phyloP scores from a whole-genome alignment of 2,113 vertebrate genomes.

The Cyprinodon brontotheroides region DNA sequence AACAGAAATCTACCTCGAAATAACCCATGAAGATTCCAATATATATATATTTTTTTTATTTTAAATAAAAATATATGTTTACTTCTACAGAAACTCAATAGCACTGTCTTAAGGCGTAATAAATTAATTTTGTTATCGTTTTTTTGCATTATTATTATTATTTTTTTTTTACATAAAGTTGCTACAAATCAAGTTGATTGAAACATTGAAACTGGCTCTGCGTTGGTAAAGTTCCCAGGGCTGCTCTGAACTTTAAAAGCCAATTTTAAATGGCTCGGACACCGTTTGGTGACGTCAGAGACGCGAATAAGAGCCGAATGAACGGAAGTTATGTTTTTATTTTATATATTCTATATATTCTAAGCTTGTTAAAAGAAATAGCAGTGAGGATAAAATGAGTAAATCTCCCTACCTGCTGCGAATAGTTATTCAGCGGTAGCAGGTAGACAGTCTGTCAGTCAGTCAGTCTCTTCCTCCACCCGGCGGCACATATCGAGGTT shows the following conservation, averaged over 20 bases:
- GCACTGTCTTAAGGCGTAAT: too few species aligned
- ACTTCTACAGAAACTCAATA: conserved; percentile 11
- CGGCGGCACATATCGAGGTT: neutral
- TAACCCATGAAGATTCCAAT: neutral
- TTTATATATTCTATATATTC: neutral
- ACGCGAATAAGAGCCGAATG: neutral
- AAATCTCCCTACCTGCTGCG: conserved; percentile 45
- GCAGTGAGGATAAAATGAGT: accelerated
- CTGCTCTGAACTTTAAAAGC: neutral
- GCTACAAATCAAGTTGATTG: neutral
- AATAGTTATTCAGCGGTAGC: conserved; percentile 11
- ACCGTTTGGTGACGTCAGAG: neutral
- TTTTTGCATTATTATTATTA: too few species aligned
- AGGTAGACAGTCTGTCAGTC: neutral
- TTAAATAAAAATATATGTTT: neutral
- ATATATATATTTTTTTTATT: neutral
- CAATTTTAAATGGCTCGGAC: neutral
- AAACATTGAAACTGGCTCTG: too few species aligned
- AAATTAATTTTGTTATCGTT: too few species aligned
- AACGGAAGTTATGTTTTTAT: neutral
- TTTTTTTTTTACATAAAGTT: neutral
- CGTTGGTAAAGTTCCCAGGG: neutral
- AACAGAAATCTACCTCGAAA: neutral
- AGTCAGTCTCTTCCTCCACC: neutral
- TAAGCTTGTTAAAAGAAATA: neutral